phyloP scores from a whole-genome alignment of 2,113 vertebrate genomes.

The Tachuris rubrigastra region DNA sequence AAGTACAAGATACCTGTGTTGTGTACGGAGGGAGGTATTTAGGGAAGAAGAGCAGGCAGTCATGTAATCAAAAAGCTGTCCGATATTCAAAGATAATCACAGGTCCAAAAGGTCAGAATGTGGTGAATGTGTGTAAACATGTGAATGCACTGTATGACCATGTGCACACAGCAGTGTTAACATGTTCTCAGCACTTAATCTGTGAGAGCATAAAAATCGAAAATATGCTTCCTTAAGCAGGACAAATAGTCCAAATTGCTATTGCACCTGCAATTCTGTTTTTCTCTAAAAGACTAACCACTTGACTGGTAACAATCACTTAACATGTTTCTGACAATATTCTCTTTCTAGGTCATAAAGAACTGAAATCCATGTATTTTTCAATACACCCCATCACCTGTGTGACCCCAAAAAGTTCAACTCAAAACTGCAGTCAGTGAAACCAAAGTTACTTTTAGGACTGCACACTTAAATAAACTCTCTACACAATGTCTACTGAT shows the following conservation, averaged over 20 bases:
- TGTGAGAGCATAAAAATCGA: background rate
- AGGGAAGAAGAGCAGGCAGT: background rate
- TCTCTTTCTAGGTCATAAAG: background rate
- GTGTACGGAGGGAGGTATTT: background rate
- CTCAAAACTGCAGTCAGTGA: background rate
- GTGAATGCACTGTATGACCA: background rate
- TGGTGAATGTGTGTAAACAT: background rate
- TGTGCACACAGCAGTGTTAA: background rate
- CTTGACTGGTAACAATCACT: background rate
- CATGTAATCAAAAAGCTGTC: background rate
- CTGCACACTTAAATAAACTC: background rate
- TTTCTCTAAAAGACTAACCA: background rate
- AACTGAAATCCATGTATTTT: background rate
- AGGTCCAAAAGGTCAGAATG: background rate
- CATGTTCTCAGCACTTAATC: background rate
- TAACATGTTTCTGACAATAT: background rate
- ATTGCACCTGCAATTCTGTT: background rate
- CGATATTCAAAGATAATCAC: background rate
- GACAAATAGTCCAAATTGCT: background rate
- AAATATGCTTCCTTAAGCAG: background rate
- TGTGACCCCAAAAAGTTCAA: background rate
- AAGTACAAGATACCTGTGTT: background rate
- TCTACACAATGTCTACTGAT: background rate
- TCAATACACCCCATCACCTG: background rate
- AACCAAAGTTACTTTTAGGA: background rate